phyloP scores from a whole-genome alignment of 2,888 invertebrate genomes.

The Antheraea yamamai region DNA sequence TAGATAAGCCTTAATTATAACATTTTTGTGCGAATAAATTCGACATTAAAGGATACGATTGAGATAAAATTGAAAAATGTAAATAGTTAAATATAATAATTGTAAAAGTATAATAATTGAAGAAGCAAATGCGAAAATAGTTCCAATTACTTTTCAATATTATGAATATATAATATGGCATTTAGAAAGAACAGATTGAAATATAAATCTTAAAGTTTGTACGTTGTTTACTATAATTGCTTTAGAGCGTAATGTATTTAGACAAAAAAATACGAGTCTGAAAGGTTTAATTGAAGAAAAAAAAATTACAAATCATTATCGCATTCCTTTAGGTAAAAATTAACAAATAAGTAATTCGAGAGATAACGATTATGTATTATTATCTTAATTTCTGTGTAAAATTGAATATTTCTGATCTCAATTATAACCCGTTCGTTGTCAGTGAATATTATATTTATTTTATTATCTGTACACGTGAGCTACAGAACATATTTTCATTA shows the following conservation, averaged over 20 bases:
- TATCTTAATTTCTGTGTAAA: neutral
- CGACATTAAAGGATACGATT: neutral
- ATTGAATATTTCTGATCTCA: neutral
- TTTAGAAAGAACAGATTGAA: neutral
- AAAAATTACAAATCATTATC: neutral
- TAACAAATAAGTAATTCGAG: neutral
- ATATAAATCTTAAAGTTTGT: constrained; percentile 4
- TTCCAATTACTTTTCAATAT: neutral
- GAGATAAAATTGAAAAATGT: neutral
- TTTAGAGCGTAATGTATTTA: neutral
- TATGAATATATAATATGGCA: neutral
- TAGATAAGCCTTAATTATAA: neutral
- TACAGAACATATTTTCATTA: neutral
- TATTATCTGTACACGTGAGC: neutral
- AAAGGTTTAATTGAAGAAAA: neutral
- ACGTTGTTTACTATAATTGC: constrained; percentile 7
- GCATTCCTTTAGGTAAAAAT: constrained; percentile 12
- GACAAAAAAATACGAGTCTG: neutral
- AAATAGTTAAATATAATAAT: neutral
- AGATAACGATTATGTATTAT: neutral
- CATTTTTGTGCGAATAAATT: neutral
- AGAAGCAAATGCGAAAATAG: neutral
- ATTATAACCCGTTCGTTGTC: neutral
- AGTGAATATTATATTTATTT: neutral
- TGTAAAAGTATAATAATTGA: neutral